A percentile compares a stretch with the other conserved stretches of the same genome.
phyloP scores from a whole-genome alignment of 2,113 vertebrate species.

The Capreolus pygargus region DNA sequence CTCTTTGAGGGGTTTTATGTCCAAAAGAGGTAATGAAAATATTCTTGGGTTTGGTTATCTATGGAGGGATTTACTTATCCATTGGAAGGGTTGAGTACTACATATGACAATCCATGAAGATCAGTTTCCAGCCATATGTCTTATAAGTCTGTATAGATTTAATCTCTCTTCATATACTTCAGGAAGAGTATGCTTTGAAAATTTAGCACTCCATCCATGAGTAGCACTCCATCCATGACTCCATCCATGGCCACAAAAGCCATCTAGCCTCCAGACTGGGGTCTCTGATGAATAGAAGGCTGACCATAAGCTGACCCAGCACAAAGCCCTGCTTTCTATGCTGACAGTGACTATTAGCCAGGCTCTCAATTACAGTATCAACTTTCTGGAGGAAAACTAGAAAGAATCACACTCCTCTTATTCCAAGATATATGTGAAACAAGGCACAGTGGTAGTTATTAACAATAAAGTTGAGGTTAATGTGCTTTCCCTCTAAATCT shows the following conservation, averaged over 20 bases:
- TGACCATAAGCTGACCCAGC: slow-evolving; percentile 41
- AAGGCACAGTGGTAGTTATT: slow-evolving; percentile 43
- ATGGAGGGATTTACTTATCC: background rate
- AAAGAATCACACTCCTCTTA: background rate
- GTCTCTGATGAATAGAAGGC: background rate
- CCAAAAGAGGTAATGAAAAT: background rate
- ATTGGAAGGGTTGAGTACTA: background rate
- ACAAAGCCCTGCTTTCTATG: background rate
- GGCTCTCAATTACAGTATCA: slow-evolving; percentile 49
- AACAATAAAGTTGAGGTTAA: slow-evolving; percentile 52
- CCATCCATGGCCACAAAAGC: background rate
- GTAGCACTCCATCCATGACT: background rate
- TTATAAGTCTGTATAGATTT: background rate
- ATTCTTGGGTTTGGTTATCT: background rate
- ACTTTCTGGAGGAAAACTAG: slow-evolving; percentile 39
- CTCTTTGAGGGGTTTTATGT: background rate
- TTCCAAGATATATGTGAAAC: slow-evolving; percentile 45
- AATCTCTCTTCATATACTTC: background rate
- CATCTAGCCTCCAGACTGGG: background rate
- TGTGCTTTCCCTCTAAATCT: slow-evolving; percentile 52
- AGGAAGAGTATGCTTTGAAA: background rate
- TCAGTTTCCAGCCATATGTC: background rate
- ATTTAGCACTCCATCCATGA: background rate
- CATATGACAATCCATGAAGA: background rate
- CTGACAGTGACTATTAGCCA: background rate